Evolutionary conservation across 2,113 vertebrate genomes (phyloP), one percentile per base, ranked within the genome.

Genomic region (Bostrychus sinensis): DNA sequence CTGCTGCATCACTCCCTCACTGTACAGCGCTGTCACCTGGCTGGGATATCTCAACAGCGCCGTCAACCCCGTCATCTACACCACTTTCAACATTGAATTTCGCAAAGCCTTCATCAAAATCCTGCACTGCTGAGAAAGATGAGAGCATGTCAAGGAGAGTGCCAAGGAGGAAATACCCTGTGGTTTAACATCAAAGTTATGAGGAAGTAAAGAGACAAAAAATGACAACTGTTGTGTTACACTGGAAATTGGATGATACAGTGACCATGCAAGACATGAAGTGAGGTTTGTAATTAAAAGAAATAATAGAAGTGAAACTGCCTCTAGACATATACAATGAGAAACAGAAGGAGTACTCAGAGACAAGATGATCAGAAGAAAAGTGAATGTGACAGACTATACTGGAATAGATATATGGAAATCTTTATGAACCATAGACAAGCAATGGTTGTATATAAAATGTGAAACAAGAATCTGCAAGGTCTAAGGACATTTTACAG

Each of bases 11-110:
- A 86, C 92, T 0, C 86, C 89, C 0, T 83, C 85, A 0, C 89
- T 93, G 42, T 93, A 93, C 84, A 91, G 91, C 22, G 87, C 85
- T 0, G 90, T 91, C 84, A 93, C 92, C 45, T 93, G 92, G 91
- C 87, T 92, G 62, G 91, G 91, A 9, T 92, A 93, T 59, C 87
- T 92, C 69, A 92, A 92, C 83, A 93, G 91, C 4, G 91, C 91
- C 0, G 90, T 93, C 82, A 93, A 92, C 81, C 91, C 91, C 4
- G 81, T 93, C 85, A 93, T 92, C 86, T 92, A 93, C 85, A 92
- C 92, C 72, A 92, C 92, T 12, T 92, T 92, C 87, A 92, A 92
- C 85, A 85, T 92, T 12, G 91, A 93, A 75, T 92, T 92, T 74
- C 91, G 89, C 61, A 92, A 89, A 67, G 91, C 91, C 77, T 91